Base-by-base conservation (phyloP, 2,888 invertebrate genomes). In the Crossocerus cetratus region DNA sequence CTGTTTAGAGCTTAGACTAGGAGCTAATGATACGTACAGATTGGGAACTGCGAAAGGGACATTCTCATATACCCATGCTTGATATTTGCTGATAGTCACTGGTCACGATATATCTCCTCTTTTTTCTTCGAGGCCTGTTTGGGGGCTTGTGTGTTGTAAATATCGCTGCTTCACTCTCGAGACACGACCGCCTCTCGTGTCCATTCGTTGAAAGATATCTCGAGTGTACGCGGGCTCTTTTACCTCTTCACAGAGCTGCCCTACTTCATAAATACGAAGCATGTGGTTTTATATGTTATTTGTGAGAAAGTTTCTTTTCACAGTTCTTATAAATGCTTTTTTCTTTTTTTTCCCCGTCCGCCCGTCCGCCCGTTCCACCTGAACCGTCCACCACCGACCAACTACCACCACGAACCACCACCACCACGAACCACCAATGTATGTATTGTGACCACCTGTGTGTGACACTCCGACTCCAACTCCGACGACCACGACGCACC, bases 311-410 rank as follows among this genome's bases (percentile, higher is more conserved):
- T 93, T 94, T 94, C 95, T 95, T 95, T 95, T 95, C 95, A 95
- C 95, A 95, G 95, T 96, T 96, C 94, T 94, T 94, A 94, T 93
- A 93, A 93, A 93, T 93, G 94, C 94, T 94, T 94, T 94, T 92
- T 93, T 93, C 93, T 92, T 89, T 91, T 90, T 90, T 91, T 91
- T 92, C 91, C 61, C 16, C 49, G 14, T n/a, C 49, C 49, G 49
- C 11, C 32, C 49, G 16, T n/a, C 49, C 49, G 45, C 8, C 45
- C 45, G 49, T 3, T 14, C 49, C 49, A 49, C 90, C 89, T 90
- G 88, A 89, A 81, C 83, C 80, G 77, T 74, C 83, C 79, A 83
- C 76, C 77, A 82, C 69, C 74, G 84, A 84, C 92, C 92, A 68
- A 77, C 75, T 63, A 77, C 68, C 69, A 76, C 64, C 60, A 71